phyloP scores from a whole-genome alignment of 2,113 vertebrate genomes.

The Aegithalos caudatus region DNA sequence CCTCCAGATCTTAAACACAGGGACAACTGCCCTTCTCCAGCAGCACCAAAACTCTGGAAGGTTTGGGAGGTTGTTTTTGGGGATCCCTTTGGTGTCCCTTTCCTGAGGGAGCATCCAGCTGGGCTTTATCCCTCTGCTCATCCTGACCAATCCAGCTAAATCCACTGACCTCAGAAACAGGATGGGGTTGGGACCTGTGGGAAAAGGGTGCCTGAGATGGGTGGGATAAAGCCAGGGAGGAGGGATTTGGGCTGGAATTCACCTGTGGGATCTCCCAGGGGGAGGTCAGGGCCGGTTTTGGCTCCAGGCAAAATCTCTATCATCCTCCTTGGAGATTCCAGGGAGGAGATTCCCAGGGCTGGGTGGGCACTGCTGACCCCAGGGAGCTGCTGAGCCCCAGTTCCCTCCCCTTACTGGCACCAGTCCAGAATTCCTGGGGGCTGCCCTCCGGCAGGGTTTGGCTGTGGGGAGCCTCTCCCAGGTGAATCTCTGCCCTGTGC shows the following conservation, averaged over 20 bases:
- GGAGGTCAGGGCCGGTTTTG: accelerated
- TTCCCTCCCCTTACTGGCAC: not conserved
- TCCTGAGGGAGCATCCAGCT: no score
- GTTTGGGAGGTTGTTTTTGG: no score
- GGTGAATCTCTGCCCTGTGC: accelerated
- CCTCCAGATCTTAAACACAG: no score
- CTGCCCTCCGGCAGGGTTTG: not conserved
- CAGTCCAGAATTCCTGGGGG: not conserved
- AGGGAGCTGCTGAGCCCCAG: not conserved
- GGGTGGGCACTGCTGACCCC: not conserved
- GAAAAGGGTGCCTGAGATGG: not conserved
- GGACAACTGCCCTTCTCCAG: no score
- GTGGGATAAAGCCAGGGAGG: accelerated
- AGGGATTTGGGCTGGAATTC: not conserved
- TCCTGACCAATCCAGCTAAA: no score
- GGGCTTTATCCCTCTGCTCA: no score
- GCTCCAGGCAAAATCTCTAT: not conserved
- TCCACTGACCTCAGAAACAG: not conserved
- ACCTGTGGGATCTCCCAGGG: accelerated
- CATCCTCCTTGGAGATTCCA: not conserved
- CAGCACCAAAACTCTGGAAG: no score
- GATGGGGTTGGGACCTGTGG: not conserved
- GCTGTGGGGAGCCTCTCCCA: not conserved
- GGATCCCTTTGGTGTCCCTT: no score
- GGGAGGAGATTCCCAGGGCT: no score